Evolutionary conservation across 1,140 invertebrate genomes (phyloP).

Genomic region (Tetragnatha versicolor): DNA sequence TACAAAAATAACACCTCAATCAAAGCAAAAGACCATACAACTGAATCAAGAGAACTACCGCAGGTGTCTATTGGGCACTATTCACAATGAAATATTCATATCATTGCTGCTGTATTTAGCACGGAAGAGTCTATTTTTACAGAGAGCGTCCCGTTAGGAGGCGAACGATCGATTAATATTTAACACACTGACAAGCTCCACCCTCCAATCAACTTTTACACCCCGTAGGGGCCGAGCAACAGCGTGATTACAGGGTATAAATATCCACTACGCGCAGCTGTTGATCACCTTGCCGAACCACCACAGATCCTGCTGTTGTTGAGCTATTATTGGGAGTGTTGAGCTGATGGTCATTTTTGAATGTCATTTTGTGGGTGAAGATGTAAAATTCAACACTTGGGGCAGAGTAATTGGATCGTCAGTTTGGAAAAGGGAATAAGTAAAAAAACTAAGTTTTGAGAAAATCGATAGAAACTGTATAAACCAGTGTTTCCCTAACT

Average conservation of each 20-base stretch:
- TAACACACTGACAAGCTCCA: conserved; percentile 28
- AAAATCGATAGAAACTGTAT: too few species aligned
- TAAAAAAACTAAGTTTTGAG: too few species aligned
- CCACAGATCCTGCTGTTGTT: neutral
- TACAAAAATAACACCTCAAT: too few species aligned
- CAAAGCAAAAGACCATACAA: too few species aligned
- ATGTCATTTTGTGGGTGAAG: neutral
- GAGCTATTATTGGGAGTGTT: neutral
- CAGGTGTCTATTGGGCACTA: too few species aligned
- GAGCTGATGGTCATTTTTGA: neutral
- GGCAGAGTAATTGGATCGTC: neutral
- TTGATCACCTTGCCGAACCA: neutral
- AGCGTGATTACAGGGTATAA: conserved; percentile 32
- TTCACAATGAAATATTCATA: too few species aligned
- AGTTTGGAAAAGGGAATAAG: neutral
- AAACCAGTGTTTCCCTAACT: too few species aligned
- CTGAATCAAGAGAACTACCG: too few species aligned
- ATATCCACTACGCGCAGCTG: conserved; percentile 1
- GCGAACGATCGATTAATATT: conserved; percentile 26
- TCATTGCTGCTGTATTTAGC: too few species aligned
- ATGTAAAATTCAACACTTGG: neutral
- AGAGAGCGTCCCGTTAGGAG: too few species aligned
- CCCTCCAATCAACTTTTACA: conserved; percentile 44
- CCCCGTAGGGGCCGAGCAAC: conserved; percentile 9
- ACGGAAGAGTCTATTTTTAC: too few species aligned